Evolutionary conservation across 1,140 invertebrate genomes (phyloP), one percentile per base, ranked within the genome.

Genomic region (Drosophila biarmipes): DNA sequence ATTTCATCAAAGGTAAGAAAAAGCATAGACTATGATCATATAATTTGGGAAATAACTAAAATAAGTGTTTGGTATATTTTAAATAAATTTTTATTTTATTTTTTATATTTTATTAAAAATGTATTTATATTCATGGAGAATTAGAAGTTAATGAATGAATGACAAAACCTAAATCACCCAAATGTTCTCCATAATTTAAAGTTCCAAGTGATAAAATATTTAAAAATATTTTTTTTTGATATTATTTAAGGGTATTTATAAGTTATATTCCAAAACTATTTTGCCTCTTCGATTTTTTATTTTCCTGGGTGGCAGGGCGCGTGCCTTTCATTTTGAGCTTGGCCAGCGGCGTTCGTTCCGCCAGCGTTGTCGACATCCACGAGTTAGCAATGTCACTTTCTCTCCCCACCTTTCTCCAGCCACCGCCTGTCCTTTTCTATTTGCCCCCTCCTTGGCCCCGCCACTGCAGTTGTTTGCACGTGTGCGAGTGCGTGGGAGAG

Each of bases 281-380:
- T 21, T 21, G 40, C 46, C 54, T 34, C 46, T 48, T 40, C 43
- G 21, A 8, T 34, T 31, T 49, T 15, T n/a, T 66, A 62, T 49
- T 43, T 31, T 38, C 15, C 34, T 14, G 8, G 61, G 17, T 68
- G 52, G 27, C 67, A n/a, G 48, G 45, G 68, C 67, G 73, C 61
- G 76, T 80, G 76, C 58, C 62, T 53, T 72, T 71, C 73, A 73
- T 80, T 85, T 69, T 54, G 51, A 34, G 56, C 62, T 49, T 77
- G 55, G 55, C 76, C 73, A 58, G 40, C 73, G 81, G 77, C 77
- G 27, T 58, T 56, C 59, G 58, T 67, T 67, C 63, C 63, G 63
- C 63, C 54, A 58, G 49, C 69, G 67, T 34, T 69, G 66, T 81
- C 74, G 69, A 55, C 80, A 71, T 72, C 73, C 63, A 72, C 76